Conservation (phyloP, 2,113 vertebrate genomes). For the Sclerurus mexicanus region DNA sequence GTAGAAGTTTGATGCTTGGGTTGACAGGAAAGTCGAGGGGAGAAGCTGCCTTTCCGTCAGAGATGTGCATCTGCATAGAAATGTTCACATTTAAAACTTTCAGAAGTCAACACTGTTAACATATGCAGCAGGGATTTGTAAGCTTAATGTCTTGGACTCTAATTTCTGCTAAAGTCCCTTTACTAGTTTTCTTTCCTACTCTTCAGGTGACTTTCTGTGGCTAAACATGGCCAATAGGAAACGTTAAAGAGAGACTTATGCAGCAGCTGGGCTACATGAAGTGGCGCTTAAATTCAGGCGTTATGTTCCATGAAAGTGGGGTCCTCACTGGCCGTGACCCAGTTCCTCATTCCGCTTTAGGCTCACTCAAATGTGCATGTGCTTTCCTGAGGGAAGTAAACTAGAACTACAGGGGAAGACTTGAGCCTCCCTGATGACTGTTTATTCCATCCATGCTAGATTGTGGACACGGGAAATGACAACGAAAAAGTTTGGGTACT, state of each 20-base stretch:
- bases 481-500: neutral
- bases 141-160: neutral
- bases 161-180: neutral
- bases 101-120: neutral
- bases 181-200: neutral
- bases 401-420: neutral
- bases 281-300: neutral
- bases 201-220: neutral
- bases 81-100: neutral
- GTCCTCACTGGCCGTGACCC: neutral
- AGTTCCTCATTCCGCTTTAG: neutral
- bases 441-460: neutral
- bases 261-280: neutral
- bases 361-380: neutral
- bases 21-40: neutral
- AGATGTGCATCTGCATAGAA: neutral
- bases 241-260: neutral
- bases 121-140: neutral
- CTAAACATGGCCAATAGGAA: neutral
- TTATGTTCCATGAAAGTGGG: rapidly evolving
- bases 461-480: neutral
- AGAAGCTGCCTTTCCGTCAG: neutral
- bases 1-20: neutral
- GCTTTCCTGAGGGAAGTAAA: neutral
- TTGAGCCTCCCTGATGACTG: rapidly evolving